Base-by-base conservation (phyloP, 2,888 invertebrate genomes). In the Pandemis cinnamomeana region DNA sequence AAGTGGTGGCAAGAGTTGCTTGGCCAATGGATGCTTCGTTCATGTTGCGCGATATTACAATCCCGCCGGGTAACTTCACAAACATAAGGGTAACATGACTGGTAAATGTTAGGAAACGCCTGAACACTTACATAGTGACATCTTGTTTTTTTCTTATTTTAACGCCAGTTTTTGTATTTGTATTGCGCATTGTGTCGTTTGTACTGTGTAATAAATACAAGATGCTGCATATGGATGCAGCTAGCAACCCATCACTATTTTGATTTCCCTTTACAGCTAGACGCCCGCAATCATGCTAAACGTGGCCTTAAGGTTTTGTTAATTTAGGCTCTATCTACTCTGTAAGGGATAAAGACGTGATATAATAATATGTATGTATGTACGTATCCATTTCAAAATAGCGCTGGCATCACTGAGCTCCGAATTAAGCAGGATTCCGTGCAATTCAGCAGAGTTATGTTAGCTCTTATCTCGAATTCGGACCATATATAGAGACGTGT, bases 1-100 rank as follows among this genome's bases (percentile, higher is more conserved):
- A 91, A 89, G 87, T 84, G 87, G 88, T 84, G 86, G 86, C 84
- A 83, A 84, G 83, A 86, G 84, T 80, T 81, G 83, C 83, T 84
- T 84, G 84, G 82, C 82, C 85, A 86, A 73, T 81, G 83, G 77
- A 77, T 75, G 77, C 77, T 81, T 82, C 83, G 82, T 83, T 85
- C 83, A 82, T 84, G 83, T 83, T 83, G 81, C 78, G 82, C 80
- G 78, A 80, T 77, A 75, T 78, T 82, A 77, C 53, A 81, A 20
- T 20, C 20, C 5, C 55, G 15, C 20, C 6, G 55, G 55, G 55
- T 55, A 53, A 53, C n/a, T 53, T 55, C 20, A 20, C 20, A 55
- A 15, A 55, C 55, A 55, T 20, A 20, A 55, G 20, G 55, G 15
- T 15, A 15, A 53, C n/a, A 1, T 15, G 15, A 20, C 15, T 15